Base-by-base conservation (phyloP, 1,140 invertebrate genomes). In the Zaprionus tsacasi region DNA sequence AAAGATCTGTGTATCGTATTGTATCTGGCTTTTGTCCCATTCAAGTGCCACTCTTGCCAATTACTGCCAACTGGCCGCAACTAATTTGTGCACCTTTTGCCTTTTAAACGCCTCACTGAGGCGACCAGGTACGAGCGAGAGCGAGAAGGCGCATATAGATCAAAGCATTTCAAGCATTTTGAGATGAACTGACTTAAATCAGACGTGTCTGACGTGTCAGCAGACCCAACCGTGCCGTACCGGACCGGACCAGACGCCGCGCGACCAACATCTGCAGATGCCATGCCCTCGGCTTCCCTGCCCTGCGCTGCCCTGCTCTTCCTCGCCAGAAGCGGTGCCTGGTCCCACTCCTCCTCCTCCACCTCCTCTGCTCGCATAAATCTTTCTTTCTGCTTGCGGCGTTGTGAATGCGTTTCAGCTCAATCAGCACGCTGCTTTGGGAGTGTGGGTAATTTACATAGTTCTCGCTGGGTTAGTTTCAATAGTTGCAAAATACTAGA, bases 11-110 rank as follows among this genome's bases (percentile, higher is more conserved):
- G 45, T 66, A 58, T 58, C 45, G 38, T 38, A 36, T 48, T 43
- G 40, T 45, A 45, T 56, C 66, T 61, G 57, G 45, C 72, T 59
- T 67, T 74, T 74, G 27, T 33, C 50, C 8, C 15, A 45, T 12
- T 59, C 55, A 64, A 70, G 67, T 82, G 57, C 27, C 21, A 61
- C 57, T 74, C 38, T 60, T 72, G 59, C 25, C 65, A 74, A 75
- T 74, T 70, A 79, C 45, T 63, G 65, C 27, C 77, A 70, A 70
- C 59, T 59, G 56, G 56, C 33, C 52, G 48, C 56, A 33, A 61
- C 64, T 75, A 81, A 85, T 85, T 81, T 68, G 61, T 59, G 73
- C 79, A 61, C 61, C 65, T 76, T 78, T 76, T 78, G 57, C 56
- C 67, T 70, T 64, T 66, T 70, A 35, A 68, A 63, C 35, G 48